These are phyloP conservation scores for Tiliqua scincoides DNA, from an alignment of 2,113 vertebrate genomes.

Conservation along the genomic window DNA sequence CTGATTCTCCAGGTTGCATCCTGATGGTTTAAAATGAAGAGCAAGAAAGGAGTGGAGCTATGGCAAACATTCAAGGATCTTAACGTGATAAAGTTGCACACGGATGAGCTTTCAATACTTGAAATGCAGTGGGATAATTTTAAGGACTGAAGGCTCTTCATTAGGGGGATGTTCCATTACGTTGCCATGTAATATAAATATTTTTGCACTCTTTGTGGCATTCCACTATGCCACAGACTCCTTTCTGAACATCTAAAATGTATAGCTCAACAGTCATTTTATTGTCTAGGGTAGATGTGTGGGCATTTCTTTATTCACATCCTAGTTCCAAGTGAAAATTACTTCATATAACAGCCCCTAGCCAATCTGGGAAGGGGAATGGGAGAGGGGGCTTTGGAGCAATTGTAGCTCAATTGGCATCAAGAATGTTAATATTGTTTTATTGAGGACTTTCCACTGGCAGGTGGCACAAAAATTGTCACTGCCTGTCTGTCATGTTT, in stretches of 20 bases:
- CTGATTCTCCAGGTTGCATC: background rate
- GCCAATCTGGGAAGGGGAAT: background rate
- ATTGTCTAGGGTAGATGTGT: background rate
- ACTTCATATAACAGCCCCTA: background rate
- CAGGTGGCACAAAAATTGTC: background rate
- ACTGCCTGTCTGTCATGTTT: background rate
- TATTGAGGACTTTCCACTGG: background rate
- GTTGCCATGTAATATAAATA: background rate
- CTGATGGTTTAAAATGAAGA: background rate
- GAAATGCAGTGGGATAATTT: no score
- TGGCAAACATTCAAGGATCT: background rate
- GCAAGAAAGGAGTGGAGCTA: background rate
- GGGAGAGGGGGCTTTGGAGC: background rate
- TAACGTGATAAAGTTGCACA: background rate
- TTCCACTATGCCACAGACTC: no score
- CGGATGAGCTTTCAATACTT: background rate
- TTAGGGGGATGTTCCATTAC: background rate
- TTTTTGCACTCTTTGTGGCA: background rate
- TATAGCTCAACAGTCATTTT: background rate
- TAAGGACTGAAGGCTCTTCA: no score
- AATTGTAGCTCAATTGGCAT: background rate
- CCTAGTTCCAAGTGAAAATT: background rate
- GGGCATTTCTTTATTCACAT: background rate
- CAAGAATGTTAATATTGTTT: background rate
- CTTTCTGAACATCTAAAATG: background rate